Evolutionary conservation across 2,888 invertebrate genomes (phyloP).

Genomic region (Gryllus longicercus): DNA sequence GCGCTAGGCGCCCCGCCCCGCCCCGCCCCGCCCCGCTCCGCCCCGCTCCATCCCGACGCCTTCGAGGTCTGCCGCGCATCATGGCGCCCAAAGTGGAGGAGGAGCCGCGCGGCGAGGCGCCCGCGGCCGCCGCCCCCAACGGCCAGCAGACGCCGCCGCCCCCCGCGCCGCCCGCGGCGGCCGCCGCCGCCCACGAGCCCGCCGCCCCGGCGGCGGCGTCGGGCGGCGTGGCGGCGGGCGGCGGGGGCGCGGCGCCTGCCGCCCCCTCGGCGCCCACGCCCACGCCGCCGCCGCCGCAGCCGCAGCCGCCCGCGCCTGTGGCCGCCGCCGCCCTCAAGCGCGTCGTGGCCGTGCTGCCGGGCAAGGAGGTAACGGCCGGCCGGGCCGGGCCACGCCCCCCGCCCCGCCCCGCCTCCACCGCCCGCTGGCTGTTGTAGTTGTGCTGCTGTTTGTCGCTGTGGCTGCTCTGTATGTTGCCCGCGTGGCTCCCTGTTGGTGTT

Average conservation of each 20-base stretch:
- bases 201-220: not conserved
- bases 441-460: too few species aligned
- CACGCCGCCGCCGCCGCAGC: not conserved
- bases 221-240: not conserved
- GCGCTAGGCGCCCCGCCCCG: not conserved
- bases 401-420: too few species aligned
- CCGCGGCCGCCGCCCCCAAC: not conserved
- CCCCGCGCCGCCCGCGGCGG: not conserved
- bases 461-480: not conserved
- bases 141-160: not conserved
- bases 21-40: not conserved
- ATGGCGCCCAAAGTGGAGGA: slow-evolving; percentile 1
- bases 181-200: not conserved
- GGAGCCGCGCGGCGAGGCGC: not conserved
- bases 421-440: too few species aligned
- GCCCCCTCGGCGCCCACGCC: not conserved
- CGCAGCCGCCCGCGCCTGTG: not conserved
- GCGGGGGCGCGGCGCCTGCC: not conserved
- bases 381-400: too few species aligned
- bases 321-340: not conserved
- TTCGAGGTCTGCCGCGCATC: not conserved
- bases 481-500: not conserved
- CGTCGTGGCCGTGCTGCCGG: not conserved
- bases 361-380: not conserved
- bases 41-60: not conserved